Base-by-base conservation (phyloP, 2,113 vertebrate genomes). In the Sardina pilchardus region DNA sequence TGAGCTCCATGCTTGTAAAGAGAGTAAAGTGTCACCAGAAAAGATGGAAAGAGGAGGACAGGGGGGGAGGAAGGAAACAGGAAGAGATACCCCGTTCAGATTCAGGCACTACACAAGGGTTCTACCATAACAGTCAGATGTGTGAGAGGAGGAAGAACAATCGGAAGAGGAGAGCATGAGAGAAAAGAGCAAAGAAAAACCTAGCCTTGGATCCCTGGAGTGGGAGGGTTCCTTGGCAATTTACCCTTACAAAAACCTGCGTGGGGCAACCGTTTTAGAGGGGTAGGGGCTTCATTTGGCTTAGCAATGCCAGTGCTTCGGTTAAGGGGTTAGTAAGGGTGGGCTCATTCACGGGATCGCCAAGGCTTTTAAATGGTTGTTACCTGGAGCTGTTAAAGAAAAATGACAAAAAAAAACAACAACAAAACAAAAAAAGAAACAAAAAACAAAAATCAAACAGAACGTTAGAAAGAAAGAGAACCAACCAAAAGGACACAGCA, bases 361-460 rank as follows among this genome's bases (percentile, higher is more conserved):
- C 95, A 95, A 95, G 94, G 94, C 95, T 95, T 95, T 96, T 94
- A 96, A 96, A 95, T 95, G 95, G 94, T 95, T 95, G 95, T 95
- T 96, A 96, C 95, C 95, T 96, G 95, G 95, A 96, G 95, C 95
- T 96, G 95, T 95, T 95, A 95, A 95, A 95, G 93, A 93, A 85
- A 95, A 89, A 93, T 94, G 93, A 94, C 87, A 71, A 89, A 95
- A 93, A 94, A 94, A 89, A 95, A 93, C 94, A 94, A 94, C 92
- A 94, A 94, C 92, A 94, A 91, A 85, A 90, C 50, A 88, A 86
- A 83, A 94, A 93, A 91, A 95, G 88, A 87, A 86, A 85, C 93
- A 94, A 91, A 95, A 87, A 85, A 88, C 44, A 87, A 82, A 88
- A 89, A 82, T 94, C 93, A 94, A 95, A 94, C 93, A 94, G 91